Evolutionary conservation across 2,797 vertebrate species (phyloP), one percentile per base, ranked within the genome.

Genomic region (Eidolon dupreanum): DNA sequence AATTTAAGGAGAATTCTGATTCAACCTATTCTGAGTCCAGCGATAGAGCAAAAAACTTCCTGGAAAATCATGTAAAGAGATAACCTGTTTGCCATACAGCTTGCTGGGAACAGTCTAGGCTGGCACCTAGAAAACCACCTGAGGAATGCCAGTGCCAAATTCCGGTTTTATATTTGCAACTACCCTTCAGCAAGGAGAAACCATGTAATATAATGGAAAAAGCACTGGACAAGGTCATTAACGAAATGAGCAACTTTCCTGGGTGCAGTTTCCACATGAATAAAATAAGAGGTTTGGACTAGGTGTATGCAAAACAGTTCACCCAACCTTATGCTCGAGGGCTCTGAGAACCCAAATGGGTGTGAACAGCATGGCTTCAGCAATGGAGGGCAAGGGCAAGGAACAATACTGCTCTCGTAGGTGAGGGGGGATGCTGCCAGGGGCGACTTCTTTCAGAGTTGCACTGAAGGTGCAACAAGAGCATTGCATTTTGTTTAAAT

Each of bases 1-100:
- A 92, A 86, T 22, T 82, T 81, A 96, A 88, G 85, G 94, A 53
- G 83, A 93, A 92, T 77, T 89, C 93, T 55, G 22, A n/a, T 65
- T 93, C 41, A 78, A 78, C 55, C 51, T 71, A 33, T 78, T 78
- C 73, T 10, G 43, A 90, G 24, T 79, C 94, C 84, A 94, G 51
- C 17, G 94, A 92, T 65, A 92, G 36, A 78, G 26, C 13, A 57
- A 28, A 82, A 79, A 86, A 77, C 71, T 94, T 97, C 95, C 78
- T 90, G 84, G 92, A 79, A 91, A 87, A 59, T 59, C n/a, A 61
- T 65, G 66, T 63, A 59, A 74, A 94, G 84, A 88, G 77, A 93
- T 86, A 94, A 92, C n/a, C 71, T 73, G 55, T 68, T 83, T 90
- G 79, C 65, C 75, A 15, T 85, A 73, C 49, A 70, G 53, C 17